Evolutionary conservation across 35 echinoderm and acorn worm species (phyloP), one percentile per base, ranked within the genome.

Genomic region (Patiria miniata): DNA sequence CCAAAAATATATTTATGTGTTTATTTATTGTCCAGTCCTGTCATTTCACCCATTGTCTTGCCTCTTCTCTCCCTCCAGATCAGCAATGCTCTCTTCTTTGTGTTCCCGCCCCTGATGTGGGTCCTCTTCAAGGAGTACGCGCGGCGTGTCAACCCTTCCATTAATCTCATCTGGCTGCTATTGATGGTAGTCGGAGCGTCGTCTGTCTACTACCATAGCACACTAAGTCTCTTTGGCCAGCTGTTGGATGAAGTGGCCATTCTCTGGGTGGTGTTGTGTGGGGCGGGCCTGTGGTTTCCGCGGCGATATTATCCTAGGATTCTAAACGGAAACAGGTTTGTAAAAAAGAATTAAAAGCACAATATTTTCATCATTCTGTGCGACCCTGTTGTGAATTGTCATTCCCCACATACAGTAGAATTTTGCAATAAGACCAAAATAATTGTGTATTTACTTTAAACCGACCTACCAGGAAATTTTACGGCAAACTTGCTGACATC

Each of bases 131-230:
- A 89, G 34, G 92, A 94, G 55, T 98, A 98, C 59, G 73, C 96
- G 2, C 55, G 40, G 0, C 84, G 86, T 32, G 93, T 92, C 52
- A 98, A 94, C 68, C 78, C 85, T 54, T 88, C 89, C 40, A 87
- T 98, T 81, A 98, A 98, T 77, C 79, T 98, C 28, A 94, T 98
- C 84, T 98, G 96, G 96, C 37, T 98, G 21, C 83, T 98, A 8
- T 83, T 98, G 23, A 93, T 98, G 89, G 89, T 94, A 0, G 92
- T 98, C 23, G 92, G 96, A 12, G 81, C 83, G 15, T 92, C 77
- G 56, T 98, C 96, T 6, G 89, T 91, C 22, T 98, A 98, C 79
- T 98, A 94, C 87, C 96, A 98, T 76, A 87, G 92, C 29, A 98
- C 96, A 12, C 92, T 98, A 37, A 98, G 96, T 40, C 79, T 98